Base-by-base conservation (phyloP, 2,797 vertebrate genomes). In the Sebastes minor region DNA sequence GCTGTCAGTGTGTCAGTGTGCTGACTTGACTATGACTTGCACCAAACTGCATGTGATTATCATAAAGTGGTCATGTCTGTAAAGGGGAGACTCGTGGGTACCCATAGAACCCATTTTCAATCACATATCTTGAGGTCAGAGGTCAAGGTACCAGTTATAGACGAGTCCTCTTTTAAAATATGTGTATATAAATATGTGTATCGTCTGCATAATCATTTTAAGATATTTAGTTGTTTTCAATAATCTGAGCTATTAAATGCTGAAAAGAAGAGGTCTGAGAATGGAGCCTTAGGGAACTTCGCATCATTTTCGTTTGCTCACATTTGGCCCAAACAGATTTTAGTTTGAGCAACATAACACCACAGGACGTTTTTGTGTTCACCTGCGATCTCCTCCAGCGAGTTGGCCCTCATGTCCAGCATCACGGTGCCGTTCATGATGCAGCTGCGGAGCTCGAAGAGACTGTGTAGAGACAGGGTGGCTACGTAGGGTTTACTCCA, bases 401-500 rank as follows among this genome's bases (percentile, higher is more conserved):
- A 97, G 90, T 96, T 97, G 67, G 98, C 98, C 89, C 97, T 97
- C 99, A 99, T 99, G 91, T 99, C 99, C 92, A 99, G 92, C 94
- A 99, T 95, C 89, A 99, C 98, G 0, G 95, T 99, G 76, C 99
- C 99, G 60, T 99, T 99, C 89, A 99, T 96, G 92, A 99, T 97
- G 93, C 99, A 99, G 93, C 98, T 99, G 90, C 99, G 97, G 59
- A 99, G 95, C 85, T 99, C 98, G 86, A 99, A 99, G 69, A 99
- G 95, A 87, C 98, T 99, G 86, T 99, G 99, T 78, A 99, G 93
- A 4, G 98, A 99, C 85, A 99, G 94, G 1, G 98, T 99, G 61
- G 99, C 99, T 65, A 99, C 98, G 1, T 99, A 99, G 0, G 99
- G 98, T 84, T 99, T 99, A 91, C 98, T 99, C 99, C 99, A 99